Evolutionary conservation across 1,140 invertebrate species (phyloP).

Genomic region (Magallana gigas): DNA sequence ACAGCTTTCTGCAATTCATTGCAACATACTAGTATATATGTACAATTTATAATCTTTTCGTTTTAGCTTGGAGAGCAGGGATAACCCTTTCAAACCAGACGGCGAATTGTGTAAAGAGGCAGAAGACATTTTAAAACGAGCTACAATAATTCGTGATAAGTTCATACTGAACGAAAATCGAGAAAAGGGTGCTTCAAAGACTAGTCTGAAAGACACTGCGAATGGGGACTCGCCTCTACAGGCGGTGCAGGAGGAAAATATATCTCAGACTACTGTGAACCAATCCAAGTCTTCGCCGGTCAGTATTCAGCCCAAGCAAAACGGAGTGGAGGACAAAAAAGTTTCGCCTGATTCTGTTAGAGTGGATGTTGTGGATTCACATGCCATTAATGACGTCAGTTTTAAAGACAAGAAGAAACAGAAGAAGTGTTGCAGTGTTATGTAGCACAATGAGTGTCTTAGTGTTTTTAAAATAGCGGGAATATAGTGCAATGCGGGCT

Average conservation of each 20-base stretch:
- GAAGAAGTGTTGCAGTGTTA: conserved; percentile 70
- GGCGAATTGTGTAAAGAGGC: conserved; percentile 96
- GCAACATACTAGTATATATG: no score
- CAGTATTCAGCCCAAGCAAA: conserved; percentile 63
- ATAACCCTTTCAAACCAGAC: conserved; percentile 97
- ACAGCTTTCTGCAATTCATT: no score
- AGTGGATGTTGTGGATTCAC: conserved; percentile 51
- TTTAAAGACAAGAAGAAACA: conserved; percentile 71
- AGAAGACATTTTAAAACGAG: conserved; percentile 93
- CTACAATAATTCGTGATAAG: conserved; percentile 75
- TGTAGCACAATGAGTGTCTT: conserved; percentile 59
- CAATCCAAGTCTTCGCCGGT: conserved; percentile 37
- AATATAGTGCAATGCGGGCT: conserved; percentile 2
- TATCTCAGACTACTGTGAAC: conserved; percentile 44
- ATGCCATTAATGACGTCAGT: conserved; percentile 35
- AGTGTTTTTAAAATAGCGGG: conserved; percentile 15
- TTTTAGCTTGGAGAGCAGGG: conserved; percentile 95
- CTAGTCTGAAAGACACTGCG: not conserved
- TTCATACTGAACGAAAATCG: conserved; percentile 69
- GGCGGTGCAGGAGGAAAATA: conserved; percentile 41
- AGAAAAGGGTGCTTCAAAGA: conserved; percentile 40
- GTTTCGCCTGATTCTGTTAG: conserved; percentile 61
- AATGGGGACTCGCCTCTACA: conserved; percentile 24
- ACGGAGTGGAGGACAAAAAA: conserved; percentile 65
- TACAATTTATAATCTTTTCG: conserved; percentile 67